Evolutionary conservation across 2,888 invertebrate species (phyloP).

Genomic region (Octonoba sinensis): DNA sequence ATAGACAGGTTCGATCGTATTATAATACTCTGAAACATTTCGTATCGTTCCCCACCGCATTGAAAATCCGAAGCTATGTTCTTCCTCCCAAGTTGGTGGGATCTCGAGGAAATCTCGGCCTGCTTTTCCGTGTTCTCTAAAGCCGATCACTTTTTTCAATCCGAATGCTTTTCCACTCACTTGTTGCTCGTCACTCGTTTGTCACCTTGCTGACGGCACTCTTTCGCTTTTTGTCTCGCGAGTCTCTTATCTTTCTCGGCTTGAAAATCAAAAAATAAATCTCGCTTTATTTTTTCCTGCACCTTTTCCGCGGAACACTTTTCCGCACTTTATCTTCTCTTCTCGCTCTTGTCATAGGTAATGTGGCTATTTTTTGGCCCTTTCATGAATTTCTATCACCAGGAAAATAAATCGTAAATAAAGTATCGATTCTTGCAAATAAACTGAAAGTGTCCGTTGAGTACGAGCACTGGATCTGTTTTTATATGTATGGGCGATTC

Average conservation of each 20-base stretch:
- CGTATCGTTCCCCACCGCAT: too few species aligned
- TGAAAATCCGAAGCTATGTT: too few species aligned
- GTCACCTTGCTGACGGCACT: slow-evolving; percentile 21
- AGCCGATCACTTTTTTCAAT: slow-evolving; percentile 27
- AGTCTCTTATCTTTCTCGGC: slow-evolving; percentile 11
- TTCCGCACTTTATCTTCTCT: slow-evolving; percentile 35
- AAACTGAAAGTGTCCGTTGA: too few species aligned
- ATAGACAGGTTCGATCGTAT: too few species aligned
- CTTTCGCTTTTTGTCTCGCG: slow-evolving; percentile 6
- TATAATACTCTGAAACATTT: too few species aligned
- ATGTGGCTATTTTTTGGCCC: slow-evolving; percentile 3
- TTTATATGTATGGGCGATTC: too few species aligned
- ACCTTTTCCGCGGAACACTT: slow-evolving; percentile 32
- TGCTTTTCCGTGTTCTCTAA: slow-evolving; percentile 11
- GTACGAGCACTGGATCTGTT: too few species aligned
- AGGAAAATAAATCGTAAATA: too few species aligned
- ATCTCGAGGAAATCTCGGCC: neutral
- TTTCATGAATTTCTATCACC: neutral
- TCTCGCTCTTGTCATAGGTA: too few species aligned
- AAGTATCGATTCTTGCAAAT: too few species aligned
- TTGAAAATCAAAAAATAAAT: slow-evolving; percentile 20
- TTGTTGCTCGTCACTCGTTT: slow-evolving; percentile 53
- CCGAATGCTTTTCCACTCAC: slow-evolving; percentile 35
- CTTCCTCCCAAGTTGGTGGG: too few species aligned
- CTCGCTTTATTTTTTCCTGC: slow-evolving; percentile 28